Evolutionary conservation across 2,888 invertebrate species (phyloP).

Genomic region (Hymenopus coronatus): DNA sequence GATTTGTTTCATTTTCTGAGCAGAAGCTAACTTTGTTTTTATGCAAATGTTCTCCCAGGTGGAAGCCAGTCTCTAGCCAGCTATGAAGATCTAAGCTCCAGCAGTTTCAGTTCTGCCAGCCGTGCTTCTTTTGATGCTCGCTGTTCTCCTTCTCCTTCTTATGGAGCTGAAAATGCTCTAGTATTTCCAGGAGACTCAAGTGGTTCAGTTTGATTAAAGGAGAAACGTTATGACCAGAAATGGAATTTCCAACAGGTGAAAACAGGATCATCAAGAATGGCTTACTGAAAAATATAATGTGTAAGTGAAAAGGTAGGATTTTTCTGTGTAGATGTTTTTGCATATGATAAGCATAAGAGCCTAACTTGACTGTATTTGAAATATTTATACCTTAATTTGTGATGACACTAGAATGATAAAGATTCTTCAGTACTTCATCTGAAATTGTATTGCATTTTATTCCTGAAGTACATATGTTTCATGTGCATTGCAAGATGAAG

Average conservation of each 20-base stretch:
- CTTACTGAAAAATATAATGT: neutral
- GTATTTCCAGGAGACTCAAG: slow-evolving; percentile 74
- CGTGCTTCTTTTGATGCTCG: slow-evolving; percentile 71
- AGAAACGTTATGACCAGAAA: neutral
- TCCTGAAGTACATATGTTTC: neutral
- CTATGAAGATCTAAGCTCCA: slow-evolving; percentile 76
- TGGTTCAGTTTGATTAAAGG: slow-evolving; percentile 1
- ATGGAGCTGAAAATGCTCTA: slow-evolving; percentile 70
- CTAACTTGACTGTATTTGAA: neutral
- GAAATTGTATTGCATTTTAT: neutral
- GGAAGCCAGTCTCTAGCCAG: slow-evolving; percentile 61
- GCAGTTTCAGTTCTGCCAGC: slow-evolving; percentile 80
- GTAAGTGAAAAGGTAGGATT: neutral
- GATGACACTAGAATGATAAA: neutral
- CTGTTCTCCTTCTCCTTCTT: slow-evolving; percentile 67
- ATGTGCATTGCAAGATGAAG: neutral
- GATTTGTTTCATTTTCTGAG: neutral
- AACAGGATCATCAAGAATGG: neutral
- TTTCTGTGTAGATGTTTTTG: neutral
- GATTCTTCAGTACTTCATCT: neutral
- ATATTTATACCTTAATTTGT: neutral
- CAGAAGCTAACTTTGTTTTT: slow-evolving; percentile 36
- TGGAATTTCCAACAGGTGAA: neutral
- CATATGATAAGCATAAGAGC: neutral
- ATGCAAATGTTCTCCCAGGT: slow-evolving; percentile 42